phyloP scores from a whole-genome alignment of 2,113 vertebrate genomes.

The Plestiodon gilberti region DNA sequence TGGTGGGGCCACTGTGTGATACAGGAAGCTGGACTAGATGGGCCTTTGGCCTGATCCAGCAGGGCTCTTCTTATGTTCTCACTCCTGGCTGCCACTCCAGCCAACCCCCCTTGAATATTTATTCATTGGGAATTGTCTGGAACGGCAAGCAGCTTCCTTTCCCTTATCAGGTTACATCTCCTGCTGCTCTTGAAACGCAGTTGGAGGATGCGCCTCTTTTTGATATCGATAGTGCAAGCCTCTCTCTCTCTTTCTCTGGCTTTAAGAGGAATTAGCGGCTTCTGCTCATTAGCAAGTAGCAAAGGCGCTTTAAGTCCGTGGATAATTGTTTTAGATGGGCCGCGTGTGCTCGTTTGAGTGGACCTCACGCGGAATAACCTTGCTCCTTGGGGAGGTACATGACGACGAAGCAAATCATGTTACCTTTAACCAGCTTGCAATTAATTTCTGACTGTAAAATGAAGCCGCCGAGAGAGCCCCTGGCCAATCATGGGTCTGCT shows the following conservation, averaged over 20 bases:
- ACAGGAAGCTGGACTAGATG: no score
- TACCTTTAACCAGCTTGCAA: constrained; percentile 34
- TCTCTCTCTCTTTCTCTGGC: background rate
- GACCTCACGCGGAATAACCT: constrained; percentile 34
- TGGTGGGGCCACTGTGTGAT: no score
- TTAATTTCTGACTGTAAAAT: constrained; percentile 16
- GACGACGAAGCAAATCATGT: constrained; percentile 45
- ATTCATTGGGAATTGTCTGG: background rate
- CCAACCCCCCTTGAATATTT: accelerated
- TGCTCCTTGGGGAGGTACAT: background rate
- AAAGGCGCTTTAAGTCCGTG: background rate
- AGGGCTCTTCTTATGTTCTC: no score
- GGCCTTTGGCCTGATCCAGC: no score
- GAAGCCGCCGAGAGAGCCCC: background rate
- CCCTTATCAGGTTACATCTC: constrained; percentile 33
- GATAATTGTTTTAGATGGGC: constrained; percentile 36
- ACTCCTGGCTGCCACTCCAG: background rate
- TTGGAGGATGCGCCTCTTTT: constrained; percentile 32
- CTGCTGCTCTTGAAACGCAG: constrained; percentile 2
- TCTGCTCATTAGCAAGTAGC: constrained; percentile 47
- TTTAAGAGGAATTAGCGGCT: constrained; percentile 33
- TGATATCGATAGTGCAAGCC: background rate
- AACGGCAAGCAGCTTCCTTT: constrained; percentile 8
- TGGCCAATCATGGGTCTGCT: background rate
- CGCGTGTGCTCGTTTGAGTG: constrained; percentile 20